Evolutionary conservation across 1,140 invertebrate genomes (phyloP), one percentile per base, ranked within the genome.

Genomic region (Calosoma granatense): DNA sequence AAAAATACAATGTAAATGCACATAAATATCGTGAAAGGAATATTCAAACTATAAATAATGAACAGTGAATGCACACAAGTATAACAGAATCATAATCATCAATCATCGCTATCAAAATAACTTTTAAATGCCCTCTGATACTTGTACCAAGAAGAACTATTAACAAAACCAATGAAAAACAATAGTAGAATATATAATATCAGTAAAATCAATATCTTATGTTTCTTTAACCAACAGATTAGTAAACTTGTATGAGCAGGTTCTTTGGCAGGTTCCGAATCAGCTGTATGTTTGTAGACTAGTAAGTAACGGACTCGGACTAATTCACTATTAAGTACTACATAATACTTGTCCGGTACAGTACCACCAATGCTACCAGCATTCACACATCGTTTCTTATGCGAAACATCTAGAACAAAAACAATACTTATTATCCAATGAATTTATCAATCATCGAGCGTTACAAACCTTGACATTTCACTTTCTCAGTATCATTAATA

Each of bases 261-360:
- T 21, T 30, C 15, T 19, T 51, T 53, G 9, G 19, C 20, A 14
- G 43, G 15, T 19, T 26, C 17, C 26, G 17, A 53, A 1, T 15
- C 26, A n/a, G 17, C 22, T 2, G 43, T 55, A 1, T 79, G 76
- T 52, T 78, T 81, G 61, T 89, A 92, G 12, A 92, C 76, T 20
- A 93, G 72, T 15, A 93, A 71, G 70, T 92, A 90, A 54, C 86
- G 80, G 9, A 92, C 76, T 63, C 84, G 76, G 11, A 92, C 76
- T 56, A 88, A 71, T 63, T 90, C 86, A 68, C 84, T 87, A 64
- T 90, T 89, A 53, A 77, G 78, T 20, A 88, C 85, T 51, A 90
- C 71, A 65, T 84, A 87, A 71, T 88, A 87, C 61, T 84, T 85
- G 54, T 83, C 76, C 36, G 84, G 84, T 52, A 85, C 75, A 66